phyloP scores from a whole-genome alignment of 2,113 vertebrate genomes.

The Xenotilapia flavipinnis region DNA sequence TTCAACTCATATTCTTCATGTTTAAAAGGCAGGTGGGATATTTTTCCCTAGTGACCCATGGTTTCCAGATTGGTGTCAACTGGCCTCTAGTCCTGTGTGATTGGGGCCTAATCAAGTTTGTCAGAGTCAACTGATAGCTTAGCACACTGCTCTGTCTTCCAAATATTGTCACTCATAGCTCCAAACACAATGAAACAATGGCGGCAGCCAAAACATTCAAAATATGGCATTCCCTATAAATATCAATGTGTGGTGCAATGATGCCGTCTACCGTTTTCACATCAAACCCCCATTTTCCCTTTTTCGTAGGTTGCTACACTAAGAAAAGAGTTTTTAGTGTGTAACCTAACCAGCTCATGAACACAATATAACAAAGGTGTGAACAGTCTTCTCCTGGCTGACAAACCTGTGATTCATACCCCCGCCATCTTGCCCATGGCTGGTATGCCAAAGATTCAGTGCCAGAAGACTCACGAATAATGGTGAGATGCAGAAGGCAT shows the following conservation, averaged over 20 bases:
- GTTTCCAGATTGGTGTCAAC: neutral
- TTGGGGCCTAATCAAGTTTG: neutral
- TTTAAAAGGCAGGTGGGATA: neutral
- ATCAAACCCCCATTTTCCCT: neutral
- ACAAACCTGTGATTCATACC: neutral
- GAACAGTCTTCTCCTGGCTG: neutral
- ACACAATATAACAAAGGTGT: neutral
- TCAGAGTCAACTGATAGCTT: neutral
- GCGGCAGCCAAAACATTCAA: neutral
- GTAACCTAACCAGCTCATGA: neutral
- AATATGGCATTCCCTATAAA: neutral
- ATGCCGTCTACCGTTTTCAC: neutral
- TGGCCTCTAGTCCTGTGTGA: neutral
- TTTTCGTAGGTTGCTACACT: neutral
- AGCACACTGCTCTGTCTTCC: neutral
- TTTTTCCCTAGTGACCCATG: neutral
- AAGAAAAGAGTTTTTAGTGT: neutral
- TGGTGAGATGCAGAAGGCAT: neutral
- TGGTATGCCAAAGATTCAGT: neutral
- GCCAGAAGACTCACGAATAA: neutral
- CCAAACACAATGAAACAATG: neutral
- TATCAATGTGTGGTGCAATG: neutral
- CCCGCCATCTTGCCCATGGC: neutral
- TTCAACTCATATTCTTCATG: neutral
- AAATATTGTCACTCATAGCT: neutral